Evolutionary conservation across 2,113 vertebrate species (phyloP), one percentile per base, ranked within the genome.

Genomic region (Salvelinus alpinus): DNA sequence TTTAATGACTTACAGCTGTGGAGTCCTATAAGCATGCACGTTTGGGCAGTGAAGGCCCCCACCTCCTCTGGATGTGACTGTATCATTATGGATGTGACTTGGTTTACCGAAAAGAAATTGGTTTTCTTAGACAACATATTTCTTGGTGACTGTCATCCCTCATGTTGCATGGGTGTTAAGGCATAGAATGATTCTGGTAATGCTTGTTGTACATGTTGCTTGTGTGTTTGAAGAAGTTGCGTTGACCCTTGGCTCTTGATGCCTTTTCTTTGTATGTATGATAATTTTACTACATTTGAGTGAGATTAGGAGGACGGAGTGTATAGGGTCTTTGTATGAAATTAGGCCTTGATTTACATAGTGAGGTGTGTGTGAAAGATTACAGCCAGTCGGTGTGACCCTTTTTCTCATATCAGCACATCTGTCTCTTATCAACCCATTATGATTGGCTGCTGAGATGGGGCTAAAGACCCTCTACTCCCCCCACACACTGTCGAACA

Each of bases 351-450:
- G 38, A 44, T 44, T 44, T 44, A 44, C 9, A 44, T 44, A 11
- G 16, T 54, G 13, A 54, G 1, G 48, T 54, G 51, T 54, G 51
- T 54, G 47, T 34, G 38, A 11, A 44, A 44, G 11, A 74, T 82
- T 60, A 77, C 57, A 77, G 73, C 48, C 18, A 20, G 18, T 31
- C 47, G 8, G 38, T 44, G 38, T 44, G 38, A 24, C 74, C 72
- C 44, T 71, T 13, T 83, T 73, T 62, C 76, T 57, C 64, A 24
- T 29, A 79, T 77, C 75, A 69, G 71, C 64, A 16, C 64, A 27
- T 66, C 71, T 75, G 34, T 48, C 72, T 57, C 79, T 85, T 80
- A 85, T 83, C 77, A 90, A 72, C 80, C 86, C 80, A 79, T 90
- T 80, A 64, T 80, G 51, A 70, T 76, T 84, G 54, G 18, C 64